phyloP scores from a whole-genome alignment of 1,140 invertebrate species.

The Solenopsis fugax region DNA sequence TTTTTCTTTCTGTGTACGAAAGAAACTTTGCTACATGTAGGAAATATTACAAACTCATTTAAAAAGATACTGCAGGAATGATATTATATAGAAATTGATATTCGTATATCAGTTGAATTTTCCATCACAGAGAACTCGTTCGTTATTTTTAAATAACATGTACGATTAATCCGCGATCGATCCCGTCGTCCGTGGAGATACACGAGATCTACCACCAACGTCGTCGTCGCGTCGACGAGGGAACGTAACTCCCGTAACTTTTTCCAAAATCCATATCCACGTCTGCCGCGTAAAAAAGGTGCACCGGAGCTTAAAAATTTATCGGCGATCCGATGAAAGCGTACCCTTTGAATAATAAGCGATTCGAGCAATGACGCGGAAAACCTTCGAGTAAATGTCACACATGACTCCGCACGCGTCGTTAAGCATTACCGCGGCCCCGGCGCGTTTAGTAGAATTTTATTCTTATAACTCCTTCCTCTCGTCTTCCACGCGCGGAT shows the following conservation, averaged over 20 bases:
- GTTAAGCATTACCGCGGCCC: constrained; percentile 49
- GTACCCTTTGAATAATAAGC: constrained; percentile 67
- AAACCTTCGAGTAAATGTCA: constrained; percentile 65
- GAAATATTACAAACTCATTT: background rate
- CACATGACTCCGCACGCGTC: constrained; percentile 64
- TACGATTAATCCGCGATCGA: constrained; percentile 38
- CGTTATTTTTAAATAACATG: constrained; percentile 20
- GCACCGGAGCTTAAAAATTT: constrained; percentile 63
- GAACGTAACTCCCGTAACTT: constrained; percentile 44
- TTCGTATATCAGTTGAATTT: constrained; percentile 11
- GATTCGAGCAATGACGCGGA: constrained; percentile 60
- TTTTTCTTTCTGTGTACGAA: background rate
- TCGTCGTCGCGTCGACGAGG: constrained; percentile 23
- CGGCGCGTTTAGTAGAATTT: constrained; percentile 40
- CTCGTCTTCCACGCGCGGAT: background rate
- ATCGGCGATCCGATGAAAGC: constrained; percentile 53
- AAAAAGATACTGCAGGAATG: background rate
- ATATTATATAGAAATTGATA: constrained; percentile 24
- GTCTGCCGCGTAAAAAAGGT: constrained; percentile 55
- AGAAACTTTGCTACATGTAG: background rate
- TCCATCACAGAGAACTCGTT: background rate
- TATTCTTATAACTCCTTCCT: constrained; percentile 26
- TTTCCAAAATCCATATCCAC: constrained; percentile 55
- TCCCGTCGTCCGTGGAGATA: constrained; percentile 8
- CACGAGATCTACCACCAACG: constrained; percentile 17